Base-by-base conservation (phyloP, 1,140 invertebrate species). In the Achroia grisella region DNA sequence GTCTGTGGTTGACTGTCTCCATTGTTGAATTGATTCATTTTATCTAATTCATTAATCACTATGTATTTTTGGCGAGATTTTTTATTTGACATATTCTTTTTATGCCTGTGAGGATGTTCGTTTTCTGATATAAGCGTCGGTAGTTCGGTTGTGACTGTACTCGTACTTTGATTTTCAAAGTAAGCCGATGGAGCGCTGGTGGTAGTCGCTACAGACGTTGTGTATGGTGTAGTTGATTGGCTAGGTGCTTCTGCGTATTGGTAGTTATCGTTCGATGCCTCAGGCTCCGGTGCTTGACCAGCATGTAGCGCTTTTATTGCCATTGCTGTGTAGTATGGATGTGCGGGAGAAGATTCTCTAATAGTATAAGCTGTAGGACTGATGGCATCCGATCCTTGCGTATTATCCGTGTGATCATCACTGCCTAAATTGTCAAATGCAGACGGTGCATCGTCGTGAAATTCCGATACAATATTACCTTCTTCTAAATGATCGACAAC, bases 181-280 rank as follows among this genome's bases (percentile, higher is more conserved):
- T 46, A 49, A 23, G 51, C 43, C 5, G 30, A 10, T 1, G 51
- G 10, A 5, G 45, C n/a, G 8, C 37, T 41, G 5, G 64, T 56
- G 2, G 65, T 63, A 8, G 66, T 62, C 0, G 60, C 52, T n/a
- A 57, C 30, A 6, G 56, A 44, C 0, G 55, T 31, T 10, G 50
- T 23, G 14, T 46, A 35, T 5, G 63, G 41, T 5, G 63, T 68
- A 1, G 62, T 74, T 1, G 68, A 56, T n/a, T 53, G 43, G 4
- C 50, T 47, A 4, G 80, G 80, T 0, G 73, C 54, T 59, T 83
- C 73, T 8, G 68, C 72, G 32, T 78, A 80, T 17, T 78, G 65
- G 39, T 69, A 78, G 48, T 86, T 83, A 28, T 77, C 51, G 39
- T 83, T 86, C 0, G 83, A 84, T 4, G 74, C 74, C 27, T 84